Conservation (phyloP, 2,888 invertebrate genomes). For the Cerceris rybyensis region DNA sequence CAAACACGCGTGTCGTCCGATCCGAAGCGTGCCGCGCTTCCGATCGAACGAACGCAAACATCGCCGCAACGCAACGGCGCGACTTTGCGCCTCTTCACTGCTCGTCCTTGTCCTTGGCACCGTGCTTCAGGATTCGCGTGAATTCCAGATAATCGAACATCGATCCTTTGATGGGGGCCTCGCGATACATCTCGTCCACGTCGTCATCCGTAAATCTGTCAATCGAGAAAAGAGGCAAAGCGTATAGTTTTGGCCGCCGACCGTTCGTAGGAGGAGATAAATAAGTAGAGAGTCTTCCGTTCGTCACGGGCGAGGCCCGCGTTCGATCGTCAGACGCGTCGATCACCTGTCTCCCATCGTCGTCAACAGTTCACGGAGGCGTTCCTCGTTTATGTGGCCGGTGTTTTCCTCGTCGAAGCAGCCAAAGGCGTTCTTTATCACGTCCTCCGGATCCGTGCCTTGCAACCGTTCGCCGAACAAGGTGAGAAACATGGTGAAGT, state of each 20-base stretch:
- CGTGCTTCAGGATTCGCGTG: conserved; percentile 98
- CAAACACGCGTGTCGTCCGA: conserved; percentile 28
- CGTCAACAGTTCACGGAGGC: conserved; percentile 95
- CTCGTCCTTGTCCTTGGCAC: conserved; percentile 99
- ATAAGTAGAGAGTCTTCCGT: too few relatives aligned
- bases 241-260: neutral
- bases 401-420: conserved; percentile 99
- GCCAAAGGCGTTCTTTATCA: conserved; percentile 99
- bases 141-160: conserved; percentile 99
- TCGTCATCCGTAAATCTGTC: conserved; percentile 94
- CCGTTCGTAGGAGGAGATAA: too few relatives aligned
- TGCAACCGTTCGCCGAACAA: conserved; percentile 98
- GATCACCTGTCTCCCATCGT: conserved; percentile 96
- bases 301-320: too few relatives aligned
- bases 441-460: conserved; percentile 99
- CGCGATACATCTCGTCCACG: conserved; percentile 99
- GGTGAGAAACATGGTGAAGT: conserved; percentile 99
- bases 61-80: neutral
- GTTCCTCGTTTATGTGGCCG: conserved; percentile 96
- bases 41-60: conserved; percentile 40
- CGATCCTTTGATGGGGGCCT: conserved; percentile 97
- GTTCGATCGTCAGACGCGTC: neutral
- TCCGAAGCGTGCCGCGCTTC: conserved; percentile 11
- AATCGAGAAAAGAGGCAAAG: neutral
- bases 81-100: conserved; percentile 83